These are phyloP conservation scores for Eumaeus atala DNA, from an alignment of 1,140 invertebrate species.

Conservation along the genomic window DNA sequence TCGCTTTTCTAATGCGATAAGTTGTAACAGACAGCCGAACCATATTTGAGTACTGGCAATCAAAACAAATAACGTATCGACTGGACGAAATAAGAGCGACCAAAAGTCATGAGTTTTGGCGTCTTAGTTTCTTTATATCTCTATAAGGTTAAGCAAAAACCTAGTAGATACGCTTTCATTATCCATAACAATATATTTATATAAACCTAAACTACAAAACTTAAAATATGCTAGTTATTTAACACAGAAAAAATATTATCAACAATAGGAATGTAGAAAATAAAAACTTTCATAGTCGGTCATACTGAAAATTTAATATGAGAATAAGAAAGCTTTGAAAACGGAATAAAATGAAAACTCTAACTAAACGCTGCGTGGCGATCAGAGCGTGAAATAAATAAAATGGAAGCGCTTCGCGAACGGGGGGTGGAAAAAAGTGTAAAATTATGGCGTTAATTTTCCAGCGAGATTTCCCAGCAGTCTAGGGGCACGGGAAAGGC, in stretches of 20 bases:
- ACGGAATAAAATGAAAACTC: conserved; percentile 42
- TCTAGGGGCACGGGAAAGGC: conserved; percentile 41
- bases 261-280: no score
- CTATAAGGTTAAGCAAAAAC: no score
- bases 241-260: no score
- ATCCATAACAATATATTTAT: no score
- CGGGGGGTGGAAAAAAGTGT: conserved; percentile 42
- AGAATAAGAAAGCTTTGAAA: conserved; percentile 19
- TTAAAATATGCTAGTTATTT: no score
- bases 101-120: no score
- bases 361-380: conserved; percentile 54
- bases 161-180: no score
- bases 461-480: conserved; percentile 68
- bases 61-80: conserved; percentile 58
- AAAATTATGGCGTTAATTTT: conserved; percentile 69
- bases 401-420: conserved; percentile 60
- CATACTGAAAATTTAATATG: conserved; percentile 16
- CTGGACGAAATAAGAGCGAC: neutral
- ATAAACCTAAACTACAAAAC: no score
- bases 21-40: conserved; percentile 51
- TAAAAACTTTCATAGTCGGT: neutral
- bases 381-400: conserved; percentile 68
- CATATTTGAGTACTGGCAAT: conserved; percentile 64
- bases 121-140: no score
- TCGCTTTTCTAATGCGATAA: conserved; percentile 70